A percentile compares a stretch with the other conserved stretches of the same genome.
phyloP scores from a whole-genome alignment of 2,888 invertebrate species.

The Cosmia trapezina region DNA sequence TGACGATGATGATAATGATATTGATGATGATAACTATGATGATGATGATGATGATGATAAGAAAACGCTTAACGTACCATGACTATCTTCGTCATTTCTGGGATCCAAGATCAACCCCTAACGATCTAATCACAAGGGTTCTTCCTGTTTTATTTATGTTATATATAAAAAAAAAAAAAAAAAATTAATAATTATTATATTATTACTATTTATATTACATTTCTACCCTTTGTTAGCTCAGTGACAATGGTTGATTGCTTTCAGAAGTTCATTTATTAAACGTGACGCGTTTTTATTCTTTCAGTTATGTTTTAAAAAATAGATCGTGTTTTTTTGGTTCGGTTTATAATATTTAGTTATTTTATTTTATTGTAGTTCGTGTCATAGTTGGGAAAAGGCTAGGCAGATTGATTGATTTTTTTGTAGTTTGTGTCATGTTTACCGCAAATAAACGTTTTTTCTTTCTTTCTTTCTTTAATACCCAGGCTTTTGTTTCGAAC shows the following conservation, averaged over 20 bases:
- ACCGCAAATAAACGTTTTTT: too few species aligned
- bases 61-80: background rate
- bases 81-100: background rate
- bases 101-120: background rate
- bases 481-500: background rate
- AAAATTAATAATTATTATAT: too few species aligned
- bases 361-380: too few species aligned
- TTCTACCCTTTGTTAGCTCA: slow-evolving; percentile 3
- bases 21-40: too few species aligned
- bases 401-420: too few species aligned
- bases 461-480: background rate
- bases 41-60: too few species aligned
- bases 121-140: slow-evolving; percentile 5
- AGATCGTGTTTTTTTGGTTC: background rate
- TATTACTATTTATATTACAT: slow-evolving; percentile 5
- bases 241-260: slow-evolving; percentile 20
- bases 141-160: too few species aligned
- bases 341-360: too few species aligned
- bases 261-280: slow-evolving; percentile 5
- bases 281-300: slow-evolving; percentile 9
- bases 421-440: too few species aligned
- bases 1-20: accelerated
- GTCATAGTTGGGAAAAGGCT: too few species aligned
- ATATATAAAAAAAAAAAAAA: too few species aligned
- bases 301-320: background rate